phyloP scores from a whole-genome alignment of 2,113 vertebrate species.

The Turdus rufiventris region DNA sequence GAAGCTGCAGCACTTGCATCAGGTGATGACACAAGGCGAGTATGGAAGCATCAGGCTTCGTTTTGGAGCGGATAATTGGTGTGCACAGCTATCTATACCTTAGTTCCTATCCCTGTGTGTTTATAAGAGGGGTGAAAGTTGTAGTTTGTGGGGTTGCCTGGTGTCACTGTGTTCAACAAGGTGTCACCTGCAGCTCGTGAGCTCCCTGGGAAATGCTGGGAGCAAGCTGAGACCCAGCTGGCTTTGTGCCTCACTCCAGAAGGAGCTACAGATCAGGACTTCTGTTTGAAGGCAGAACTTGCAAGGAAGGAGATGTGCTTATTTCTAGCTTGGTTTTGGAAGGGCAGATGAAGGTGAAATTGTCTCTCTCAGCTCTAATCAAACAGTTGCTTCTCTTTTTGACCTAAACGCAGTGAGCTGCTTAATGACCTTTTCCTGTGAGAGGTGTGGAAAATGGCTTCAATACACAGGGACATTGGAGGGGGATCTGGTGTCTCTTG shows the following conservation, averaged over 20 bases:
- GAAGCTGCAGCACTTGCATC: neutral
- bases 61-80: neutral
- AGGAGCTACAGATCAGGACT: neutral
- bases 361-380: neutral
- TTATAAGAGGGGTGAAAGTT: neutral
- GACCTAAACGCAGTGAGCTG: neutral
- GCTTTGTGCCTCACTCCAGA: neutral
- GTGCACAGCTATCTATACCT: fast-evolving
- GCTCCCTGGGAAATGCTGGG: neutral
- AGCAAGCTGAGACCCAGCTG: neutral
- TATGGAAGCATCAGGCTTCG: neutral
- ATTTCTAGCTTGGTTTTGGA: neutral
- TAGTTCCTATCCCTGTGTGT: neutral
- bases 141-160: no score
- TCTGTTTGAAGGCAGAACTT: neutral
- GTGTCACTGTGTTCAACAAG: neutral
- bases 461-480: fast-evolving
- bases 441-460: neutral
- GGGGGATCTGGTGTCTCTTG: neutral
- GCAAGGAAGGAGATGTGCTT: neutral
- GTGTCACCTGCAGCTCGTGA: neutral
- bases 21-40: neutral
- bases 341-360: neutral
- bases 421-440: neutral
- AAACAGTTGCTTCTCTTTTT: neutral